phyloP scores from a whole-genome alignment of 2,888 invertebrate genomes.

The Nomada fabriciana region DNA sequence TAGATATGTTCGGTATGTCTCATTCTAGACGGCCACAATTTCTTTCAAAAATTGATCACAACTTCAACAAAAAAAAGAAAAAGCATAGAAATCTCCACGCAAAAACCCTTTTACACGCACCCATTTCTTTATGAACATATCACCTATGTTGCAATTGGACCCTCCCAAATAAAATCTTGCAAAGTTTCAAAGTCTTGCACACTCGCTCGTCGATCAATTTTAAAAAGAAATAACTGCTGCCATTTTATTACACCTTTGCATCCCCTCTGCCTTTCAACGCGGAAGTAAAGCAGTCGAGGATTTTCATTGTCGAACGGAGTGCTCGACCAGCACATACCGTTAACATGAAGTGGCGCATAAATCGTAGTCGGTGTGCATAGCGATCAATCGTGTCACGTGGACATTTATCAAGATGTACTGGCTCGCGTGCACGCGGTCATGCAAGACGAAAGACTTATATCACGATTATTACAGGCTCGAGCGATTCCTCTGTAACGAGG shows the following conservation, averaged over 20 bases:
- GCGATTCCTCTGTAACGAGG: background rate
- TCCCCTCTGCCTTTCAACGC: background rate
- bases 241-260: too few species aligned
- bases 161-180: too few species aligned
- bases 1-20: too few species aligned
- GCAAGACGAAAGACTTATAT: conserved; percentile 29
- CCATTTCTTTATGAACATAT: too few species aligned
- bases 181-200: background rate
- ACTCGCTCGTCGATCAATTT: background rate
- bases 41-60: too few species aligned
- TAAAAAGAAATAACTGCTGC: background rate
- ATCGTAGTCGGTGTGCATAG: conserved; percentile 45
- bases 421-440: conserved; percentile 44
- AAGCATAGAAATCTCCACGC: too few species aligned
- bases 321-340: conserved; percentile 34
- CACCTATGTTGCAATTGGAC: too few species aligned
- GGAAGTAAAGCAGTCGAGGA: conserved; percentile 26
- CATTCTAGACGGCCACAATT: too few species aligned
- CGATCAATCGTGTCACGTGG: conserved; percentile 48
- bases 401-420: conserved; percentile 54
- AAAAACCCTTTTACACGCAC: too few species aligned
- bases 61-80: too few species aligned
- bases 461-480: conserved; percentile 5
- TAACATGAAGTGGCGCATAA: conserved; percentile 36
- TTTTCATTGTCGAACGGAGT: conserved; percentile 20